Conservation (phyloP, 2,888 invertebrate genomes). For the Stenodema calcarata region DNA sequence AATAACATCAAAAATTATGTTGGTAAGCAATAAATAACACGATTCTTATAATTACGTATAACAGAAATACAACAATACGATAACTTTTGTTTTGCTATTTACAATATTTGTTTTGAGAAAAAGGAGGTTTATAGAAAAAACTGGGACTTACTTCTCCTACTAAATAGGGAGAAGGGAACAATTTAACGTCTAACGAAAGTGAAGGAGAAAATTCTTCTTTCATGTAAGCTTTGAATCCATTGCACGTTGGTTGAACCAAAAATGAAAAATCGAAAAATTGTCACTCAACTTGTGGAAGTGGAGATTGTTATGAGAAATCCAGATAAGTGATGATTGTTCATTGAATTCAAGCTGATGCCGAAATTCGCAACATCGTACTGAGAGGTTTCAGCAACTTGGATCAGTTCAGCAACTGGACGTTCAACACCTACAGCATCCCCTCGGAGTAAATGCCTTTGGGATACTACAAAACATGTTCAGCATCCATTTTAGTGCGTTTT, state of each 20-base stretch:
- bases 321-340: not conserved
- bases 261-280: not conserved
- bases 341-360: no score
- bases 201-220: not conserved
- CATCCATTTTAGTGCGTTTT: no score
- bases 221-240: not conserved
- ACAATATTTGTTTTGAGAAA: not conserved
- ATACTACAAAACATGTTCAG: no score
- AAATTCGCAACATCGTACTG: no score
- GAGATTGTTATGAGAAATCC: not conserved
- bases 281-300: not conserved
- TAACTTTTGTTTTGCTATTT: conserved; percentile 28
- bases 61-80: conserved; percentile 44
- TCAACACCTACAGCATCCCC: no score
- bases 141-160: not conserved
- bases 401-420: no score
- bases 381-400: no score
- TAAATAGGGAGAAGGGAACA: not conserved
- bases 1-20: conserved; percentile 24
- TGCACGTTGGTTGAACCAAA: not conserved
- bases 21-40: conserved; percentile 36
- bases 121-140: not conserved
- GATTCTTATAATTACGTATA: conserved; percentile 29
- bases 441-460: no score
- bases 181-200: not conserved